Evolutionary conservation across 2,113 vertebrate genomes (phyloP).

Genomic region (Abramis brama): DNA sequence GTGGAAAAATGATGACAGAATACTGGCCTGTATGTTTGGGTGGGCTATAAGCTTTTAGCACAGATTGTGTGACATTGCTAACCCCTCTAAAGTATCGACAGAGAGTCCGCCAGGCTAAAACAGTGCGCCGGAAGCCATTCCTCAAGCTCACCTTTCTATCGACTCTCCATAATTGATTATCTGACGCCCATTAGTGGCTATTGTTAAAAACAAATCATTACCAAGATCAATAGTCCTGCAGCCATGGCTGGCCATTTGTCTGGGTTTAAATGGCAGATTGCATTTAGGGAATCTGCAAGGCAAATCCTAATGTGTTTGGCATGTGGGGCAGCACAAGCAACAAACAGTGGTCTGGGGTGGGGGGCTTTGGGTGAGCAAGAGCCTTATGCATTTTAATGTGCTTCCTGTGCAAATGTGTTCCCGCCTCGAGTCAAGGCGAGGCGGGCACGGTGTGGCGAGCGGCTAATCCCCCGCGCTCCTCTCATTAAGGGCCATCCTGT

Average conservation of each 20-base stretch:
- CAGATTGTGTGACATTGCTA: constrained; percentile 55
- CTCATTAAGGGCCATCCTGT: constrained; percentile 80
- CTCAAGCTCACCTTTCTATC: constrained; percentile 83
- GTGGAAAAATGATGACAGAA: background rate
- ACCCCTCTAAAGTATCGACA: constrained; percentile 50
- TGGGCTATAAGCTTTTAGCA: constrained; percentile 49
- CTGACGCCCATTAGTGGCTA: constrained; percentile 92
- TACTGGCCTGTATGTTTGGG: constrained; percentile 17
- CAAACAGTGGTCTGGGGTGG: constrained; percentile 65
- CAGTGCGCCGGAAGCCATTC: constrained; percentile 69
- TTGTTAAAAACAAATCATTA: constrained; percentile 95
- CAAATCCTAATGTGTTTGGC: constrained; percentile 74
- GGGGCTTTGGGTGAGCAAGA: constrained; percentile 63
- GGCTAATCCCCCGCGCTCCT: constrained; percentile 79
- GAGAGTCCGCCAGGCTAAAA: constrained; percentile 48
- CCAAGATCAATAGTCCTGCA: constrained; percentile 86
- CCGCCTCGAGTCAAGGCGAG: constrained; percentile 71
- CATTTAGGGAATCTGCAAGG: constrained; percentile 87
- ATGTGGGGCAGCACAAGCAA: constrained; percentile 61
- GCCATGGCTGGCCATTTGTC: constrained; percentile 86
- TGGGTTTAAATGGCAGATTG: constrained; percentile 90
- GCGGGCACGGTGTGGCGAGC: constrained; percentile 73
- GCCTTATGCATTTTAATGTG: constrained; percentile 86
- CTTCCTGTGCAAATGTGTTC: constrained; percentile 85
- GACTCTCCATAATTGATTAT: constrained; percentile 94